phyloP scores from a whole-genome alignment of 2,888 invertebrate genomes.

The Drosophila vallismaia region DNA sequence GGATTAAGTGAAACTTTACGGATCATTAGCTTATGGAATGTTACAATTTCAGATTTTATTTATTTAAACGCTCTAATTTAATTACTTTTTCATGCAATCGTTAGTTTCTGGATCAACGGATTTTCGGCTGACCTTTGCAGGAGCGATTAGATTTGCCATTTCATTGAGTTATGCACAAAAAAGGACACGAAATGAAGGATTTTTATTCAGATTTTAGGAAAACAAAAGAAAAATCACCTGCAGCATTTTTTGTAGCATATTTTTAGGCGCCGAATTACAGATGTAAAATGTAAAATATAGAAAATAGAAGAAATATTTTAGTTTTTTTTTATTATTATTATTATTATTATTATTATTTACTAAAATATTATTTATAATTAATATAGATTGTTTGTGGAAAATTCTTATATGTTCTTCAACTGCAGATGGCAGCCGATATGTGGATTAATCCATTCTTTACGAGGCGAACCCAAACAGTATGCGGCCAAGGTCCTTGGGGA shows the following conservation, averaged over 20 bases:
- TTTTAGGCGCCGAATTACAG: neutral
- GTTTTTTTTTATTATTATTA: no score
- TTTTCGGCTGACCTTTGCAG: neutral
- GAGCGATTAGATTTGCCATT: neutral
- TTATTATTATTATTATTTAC: neutral
- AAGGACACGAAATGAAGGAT: neutral
- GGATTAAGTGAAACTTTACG: neutral
- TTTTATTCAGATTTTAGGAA: neutral
- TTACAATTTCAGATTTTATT: neutral
- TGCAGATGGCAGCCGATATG: conserved; percentile 1
- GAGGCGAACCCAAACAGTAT: conserved; percentile 59
- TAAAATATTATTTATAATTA: neutral
- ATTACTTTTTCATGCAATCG: neutral
- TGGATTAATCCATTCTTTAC: conserved; percentile 67
- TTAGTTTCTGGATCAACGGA: neutral
- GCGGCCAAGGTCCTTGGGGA: conserved; percentile 18
- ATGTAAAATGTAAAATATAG: no score
- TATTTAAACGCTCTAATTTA: neutral
- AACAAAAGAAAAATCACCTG: neutral
- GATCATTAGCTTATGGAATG: neutral
- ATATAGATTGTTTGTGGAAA: neutral
- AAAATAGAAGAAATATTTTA: no score
- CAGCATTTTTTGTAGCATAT: neutral
- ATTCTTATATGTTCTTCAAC: neutral
- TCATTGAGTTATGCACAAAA: neutral